Conservation (phyloP, 2,113 vertebrate genomes). For the Takifugu flavidus region DNA sequence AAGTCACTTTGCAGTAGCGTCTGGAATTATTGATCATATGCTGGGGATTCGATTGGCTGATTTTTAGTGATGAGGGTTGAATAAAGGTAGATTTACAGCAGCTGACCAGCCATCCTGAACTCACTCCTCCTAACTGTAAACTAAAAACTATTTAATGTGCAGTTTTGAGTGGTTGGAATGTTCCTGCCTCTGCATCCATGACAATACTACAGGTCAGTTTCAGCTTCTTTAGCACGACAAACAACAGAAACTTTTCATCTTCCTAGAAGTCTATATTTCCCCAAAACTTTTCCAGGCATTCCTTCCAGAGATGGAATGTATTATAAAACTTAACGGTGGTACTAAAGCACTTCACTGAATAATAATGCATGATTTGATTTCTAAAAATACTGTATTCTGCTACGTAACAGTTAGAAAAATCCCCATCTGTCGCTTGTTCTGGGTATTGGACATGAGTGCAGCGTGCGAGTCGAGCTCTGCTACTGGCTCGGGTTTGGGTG, state of each 20-base stretch:
- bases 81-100: constrained; percentile 17
- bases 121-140: constrained; percentile 9
- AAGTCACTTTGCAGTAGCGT: constrained; percentile 37
- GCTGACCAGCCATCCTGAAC: constrained; percentile 22
- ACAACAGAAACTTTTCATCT: no score
- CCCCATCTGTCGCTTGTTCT: no score
- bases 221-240: no score
- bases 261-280: background rate
- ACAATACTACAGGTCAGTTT: no score
- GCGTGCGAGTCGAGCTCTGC: no score
- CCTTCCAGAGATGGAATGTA: background rate
- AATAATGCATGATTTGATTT: background rate
- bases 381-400: constrained; percentile 5
- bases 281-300: background rate
- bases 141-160: background rate
- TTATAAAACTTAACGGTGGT: background rate
- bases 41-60: constrained; percentile 17
- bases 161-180: no score
- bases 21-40: constrained; percentile 9
- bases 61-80: constrained; percentile 14
- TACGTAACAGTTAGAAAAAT: no score
- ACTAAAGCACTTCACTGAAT: background rate
- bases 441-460: no score
- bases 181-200: no score
- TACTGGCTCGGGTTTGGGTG: no score